Percentiles rank a stretch among this genome's conserved stretches.
Evolutionary conservation across 1,140 invertebrate genomes (phyloP).

Genomic region (Parasteatoda tepidariorum): DNA sequence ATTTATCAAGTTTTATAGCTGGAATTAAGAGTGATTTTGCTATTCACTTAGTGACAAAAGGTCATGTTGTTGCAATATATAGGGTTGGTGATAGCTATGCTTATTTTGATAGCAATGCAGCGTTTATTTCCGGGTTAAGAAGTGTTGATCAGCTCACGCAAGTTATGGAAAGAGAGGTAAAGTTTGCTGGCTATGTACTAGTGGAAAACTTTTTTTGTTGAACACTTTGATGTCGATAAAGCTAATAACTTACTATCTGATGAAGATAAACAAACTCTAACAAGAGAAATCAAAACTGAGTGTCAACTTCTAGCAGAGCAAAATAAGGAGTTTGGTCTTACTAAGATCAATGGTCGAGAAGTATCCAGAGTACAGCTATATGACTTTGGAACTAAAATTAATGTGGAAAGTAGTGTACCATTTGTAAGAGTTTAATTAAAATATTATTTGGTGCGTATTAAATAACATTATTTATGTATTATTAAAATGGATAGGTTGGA

Average conservation of each 20-base stretch:
- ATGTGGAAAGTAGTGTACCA: constrained; percentile 29
- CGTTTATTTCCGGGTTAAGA: constrained; percentile 37
- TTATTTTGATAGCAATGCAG: constrained; percentile 37
- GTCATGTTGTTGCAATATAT: constrained; percentile 34
- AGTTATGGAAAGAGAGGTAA: constrained; percentile 41
- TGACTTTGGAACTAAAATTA: constrained; percentile 50
- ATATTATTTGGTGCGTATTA: too few relatives aligned
- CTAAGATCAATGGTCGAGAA: constrained; percentile 41
- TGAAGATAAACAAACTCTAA: constrained; percentile 37
- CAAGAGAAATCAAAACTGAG: constrained; percentile 49
- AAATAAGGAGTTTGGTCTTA: constrained; percentile 45
- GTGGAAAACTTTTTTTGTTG: constrained; percentile 40
- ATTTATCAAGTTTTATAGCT: constrained; percentile 52
- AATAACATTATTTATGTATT: too few relatives aligned
- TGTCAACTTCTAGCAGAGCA: constrained; percentile 49
- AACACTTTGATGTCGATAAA: constrained; percentile 38
- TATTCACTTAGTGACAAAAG: constrained; percentile 42
- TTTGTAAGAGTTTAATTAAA: too few relatives aligned
- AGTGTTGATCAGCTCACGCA: too few relatives aligned
- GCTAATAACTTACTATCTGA: constrained; percentile 36
- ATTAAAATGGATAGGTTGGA: too few relatives aligned
- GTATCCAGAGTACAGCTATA: constrained; percentile 41
- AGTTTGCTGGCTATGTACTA: constrained; percentile 48
- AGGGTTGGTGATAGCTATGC: constrained; percentile 17
- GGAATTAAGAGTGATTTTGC: constrained; percentile 47